phyloP scores from a whole-genome alignment of 1,140 invertebrate species.

The Pristionchus pacificus region DNA sequence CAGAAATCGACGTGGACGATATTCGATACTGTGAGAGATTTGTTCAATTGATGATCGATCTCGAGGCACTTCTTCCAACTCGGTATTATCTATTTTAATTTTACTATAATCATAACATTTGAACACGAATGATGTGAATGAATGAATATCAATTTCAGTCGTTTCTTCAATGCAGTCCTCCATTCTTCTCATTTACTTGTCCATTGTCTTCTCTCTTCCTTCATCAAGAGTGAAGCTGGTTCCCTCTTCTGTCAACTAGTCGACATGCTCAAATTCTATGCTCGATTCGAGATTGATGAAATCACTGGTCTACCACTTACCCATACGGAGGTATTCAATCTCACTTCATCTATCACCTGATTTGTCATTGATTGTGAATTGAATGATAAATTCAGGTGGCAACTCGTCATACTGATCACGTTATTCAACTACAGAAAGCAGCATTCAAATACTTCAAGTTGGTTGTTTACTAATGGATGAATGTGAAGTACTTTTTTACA shows the following conservation, averaged over 20 bases:
- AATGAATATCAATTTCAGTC: constrained; percentile 58
- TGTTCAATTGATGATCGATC: constrained; percentile 88
- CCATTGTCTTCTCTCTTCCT: constrained; percentile 72
- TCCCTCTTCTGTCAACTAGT: constrained; percentile 79
- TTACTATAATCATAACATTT: neutral
- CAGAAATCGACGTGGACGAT: constrained; percentile 63
- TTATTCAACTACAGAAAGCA: constrained; percentile 70
- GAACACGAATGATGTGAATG: neutral
- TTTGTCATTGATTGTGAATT: constrained; percentile 11
- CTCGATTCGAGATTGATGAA: constrained; percentile 95
- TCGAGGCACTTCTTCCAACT: constrained; percentile 88
- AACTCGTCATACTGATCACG: constrained; percentile 68
- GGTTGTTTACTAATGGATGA: neutral
- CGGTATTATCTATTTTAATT: constrained; percentile 38
- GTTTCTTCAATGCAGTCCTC: constrained; percentile 92
- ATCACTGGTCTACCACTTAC: constrained; percentile 87
- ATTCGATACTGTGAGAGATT: constrained; percentile 88
- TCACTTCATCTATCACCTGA: neutral
- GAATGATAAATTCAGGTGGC: constrained; percentile 71
- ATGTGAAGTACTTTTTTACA: constrained; percentile 63
- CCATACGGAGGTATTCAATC: constrained; percentile 64
- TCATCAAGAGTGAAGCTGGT: constrained; percentile 69
- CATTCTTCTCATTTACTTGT: constrained; percentile 91
- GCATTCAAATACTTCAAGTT: constrained; percentile 78
- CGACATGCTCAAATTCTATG: constrained; percentile 92